phyloP scores from a whole-genome alignment of 2,113 vertebrate genomes.

The Engystomops pustulosus region DNA sequence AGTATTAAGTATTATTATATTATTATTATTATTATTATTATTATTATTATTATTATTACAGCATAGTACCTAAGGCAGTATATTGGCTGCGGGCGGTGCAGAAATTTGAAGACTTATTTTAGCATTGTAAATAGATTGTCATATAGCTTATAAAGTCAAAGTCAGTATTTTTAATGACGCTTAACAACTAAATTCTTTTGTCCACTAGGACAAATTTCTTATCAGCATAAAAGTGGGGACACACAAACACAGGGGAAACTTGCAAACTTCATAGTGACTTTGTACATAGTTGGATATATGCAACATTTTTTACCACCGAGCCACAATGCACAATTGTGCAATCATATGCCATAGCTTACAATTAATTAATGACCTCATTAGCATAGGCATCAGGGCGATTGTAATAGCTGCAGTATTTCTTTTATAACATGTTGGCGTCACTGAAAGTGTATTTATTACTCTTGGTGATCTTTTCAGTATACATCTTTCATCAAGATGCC shows the following conservation, averaged over 20 bases:
- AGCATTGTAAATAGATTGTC: not conserved
- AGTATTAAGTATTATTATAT: no score
- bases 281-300: no score
- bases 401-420: constrained; percentile 5
- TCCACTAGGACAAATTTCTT: no score
- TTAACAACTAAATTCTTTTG: no score
- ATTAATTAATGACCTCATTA: constrained; percentile 32
- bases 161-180: no score
- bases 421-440: not conserved
- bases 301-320: not conserved
- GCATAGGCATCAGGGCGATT: constrained; percentile 7
- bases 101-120: no score
- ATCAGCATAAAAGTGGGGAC: no score
- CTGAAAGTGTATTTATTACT: constrained; percentile 38
- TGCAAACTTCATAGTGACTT: not conserved
- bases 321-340: not conserved
- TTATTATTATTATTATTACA: no score
- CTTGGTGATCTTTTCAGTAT: constrained; percentile 37
- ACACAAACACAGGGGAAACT: not conserved
- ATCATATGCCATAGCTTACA: constrained; percentile 10
- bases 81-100: no score
- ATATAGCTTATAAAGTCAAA: not conserved
- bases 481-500: constrained; percentile 51
- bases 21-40: no score
- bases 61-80: no score